Conservation (phyloP, 1,140 invertebrate genomes). For the Probaryconus sp. region DNA sequence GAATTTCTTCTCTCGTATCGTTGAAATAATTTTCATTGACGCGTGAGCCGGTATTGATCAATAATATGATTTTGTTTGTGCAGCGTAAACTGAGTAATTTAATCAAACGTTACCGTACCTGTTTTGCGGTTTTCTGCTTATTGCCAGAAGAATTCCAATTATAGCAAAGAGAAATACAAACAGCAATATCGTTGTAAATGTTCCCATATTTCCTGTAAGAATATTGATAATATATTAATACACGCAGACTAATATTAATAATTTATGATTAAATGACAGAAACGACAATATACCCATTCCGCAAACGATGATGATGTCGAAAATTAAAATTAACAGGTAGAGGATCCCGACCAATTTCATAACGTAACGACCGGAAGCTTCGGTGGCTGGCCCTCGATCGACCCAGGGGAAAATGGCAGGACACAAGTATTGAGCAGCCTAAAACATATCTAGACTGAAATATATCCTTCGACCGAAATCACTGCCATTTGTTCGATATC, state of each 20-base stretch:
- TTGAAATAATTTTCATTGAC: slow-evolving; percentile 7
- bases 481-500: no score
- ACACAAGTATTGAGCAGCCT: slow-evolving; percentile 88
- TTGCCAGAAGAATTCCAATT: slow-evolving; percentile 86
- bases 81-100: no score
- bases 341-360: slow-evolving; percentile 92
- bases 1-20: no score
- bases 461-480: not conserved
- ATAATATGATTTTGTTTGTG: no score
- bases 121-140: slow-evolving; percentile 94
- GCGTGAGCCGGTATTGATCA: no score
- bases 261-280: not conserved
- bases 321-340: slow-evolving; percentile 88
- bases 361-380: slow-evolving; percentile 89
- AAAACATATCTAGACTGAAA: slow-evolving; percentile 55
- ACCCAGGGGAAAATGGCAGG: slow-evolving; percentile 93
- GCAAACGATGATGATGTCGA: slow-evolving; percentile 90
- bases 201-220: slow-evolving; percentile 79
- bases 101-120: slow-evolving; percentile 85
- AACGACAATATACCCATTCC: slow-evolving; percentile 80
- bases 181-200: slow-evolving; percentile 84
- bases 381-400: slow-evolving; percentile 90
- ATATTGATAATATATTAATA: no score
- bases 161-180: slow-evolving; percentile 86
- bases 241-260: slow-evolving; percentile 62